phyloP scores from a whole-genome alignment of 1,140 invertebrate species.

The Holotrichia oblita region DNA sequence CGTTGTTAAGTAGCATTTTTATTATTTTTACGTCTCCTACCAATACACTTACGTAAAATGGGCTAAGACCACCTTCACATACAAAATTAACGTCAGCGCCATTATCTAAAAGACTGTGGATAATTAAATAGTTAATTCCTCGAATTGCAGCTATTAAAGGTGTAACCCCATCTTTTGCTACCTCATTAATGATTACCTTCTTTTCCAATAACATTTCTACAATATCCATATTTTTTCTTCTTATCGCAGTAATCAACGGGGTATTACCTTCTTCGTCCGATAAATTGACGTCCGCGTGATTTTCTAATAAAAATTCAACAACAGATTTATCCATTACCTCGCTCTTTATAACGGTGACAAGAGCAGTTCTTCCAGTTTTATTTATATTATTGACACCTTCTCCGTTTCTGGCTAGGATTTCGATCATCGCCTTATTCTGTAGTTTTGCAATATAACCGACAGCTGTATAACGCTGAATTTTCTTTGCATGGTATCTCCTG shows the following conservation, averaged over 20 bases:
- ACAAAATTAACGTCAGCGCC: no score
- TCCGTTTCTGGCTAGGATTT: not conserved
- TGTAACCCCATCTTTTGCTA: not conserved
- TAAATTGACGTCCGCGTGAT: not conserved
- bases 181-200: not conserved
- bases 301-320: not conserved
- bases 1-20: not conserved
- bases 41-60: no score
- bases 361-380: not conserved
- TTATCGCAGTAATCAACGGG: not conserved
- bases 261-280: not conserved
- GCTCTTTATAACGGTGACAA: no score
- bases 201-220: not conserved
- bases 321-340: not conserved
- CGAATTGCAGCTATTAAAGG: no score
- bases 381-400: not conserved
- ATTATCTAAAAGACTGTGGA: no score
- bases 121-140: no score
- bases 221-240: not conserved
- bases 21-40: not conserved
- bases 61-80: no score
- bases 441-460: not conserved
- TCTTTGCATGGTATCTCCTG: not conserved
- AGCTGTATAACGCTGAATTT: no score
- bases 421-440: not conserved